Conservation (phyloP, 2,888 invertebrate genomes). For the Erebia palarica region DNA sequence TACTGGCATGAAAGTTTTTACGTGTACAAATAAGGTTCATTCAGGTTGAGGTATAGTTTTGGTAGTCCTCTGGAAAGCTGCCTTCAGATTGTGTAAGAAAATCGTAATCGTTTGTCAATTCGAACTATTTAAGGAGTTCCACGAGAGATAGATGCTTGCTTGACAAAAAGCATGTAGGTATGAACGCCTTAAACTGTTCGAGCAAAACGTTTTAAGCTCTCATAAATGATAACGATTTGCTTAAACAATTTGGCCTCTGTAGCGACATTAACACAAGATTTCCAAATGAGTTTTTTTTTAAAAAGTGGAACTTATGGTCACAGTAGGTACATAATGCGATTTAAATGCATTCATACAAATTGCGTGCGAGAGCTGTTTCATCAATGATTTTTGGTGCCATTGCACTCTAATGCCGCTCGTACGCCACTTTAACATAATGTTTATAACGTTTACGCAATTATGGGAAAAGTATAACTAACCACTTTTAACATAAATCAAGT, state of each 20-base stretch:
- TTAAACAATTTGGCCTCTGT: too few relatives aligned
- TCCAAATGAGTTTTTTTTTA: not conserved
- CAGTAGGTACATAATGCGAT: constrained; percentile 16
- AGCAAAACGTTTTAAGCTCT: too few relatives aligned
- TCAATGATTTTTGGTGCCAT: constrained; percentile 38
- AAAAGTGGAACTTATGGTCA: not conserved
- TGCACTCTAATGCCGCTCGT: constrained; percentile 36
- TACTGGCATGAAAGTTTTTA: too few relatives aligned
- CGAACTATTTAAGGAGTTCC: too few relatives aligned
- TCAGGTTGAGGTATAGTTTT: not conserved
- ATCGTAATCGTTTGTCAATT: too few relatives aligned
- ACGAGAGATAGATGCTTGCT: too few relatives aligned
- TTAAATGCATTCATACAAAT: constrained; percentile 37
- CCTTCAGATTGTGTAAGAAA: too few relatives aligned
- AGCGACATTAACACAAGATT: not conserved
- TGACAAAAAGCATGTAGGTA: too few relatives aligned
- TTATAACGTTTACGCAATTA: constrained; percentile 31
- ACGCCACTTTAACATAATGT: constrained; percentile 21
- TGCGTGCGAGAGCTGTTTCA: constrained; percentile 40
- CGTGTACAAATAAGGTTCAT: too few relatives aligned
- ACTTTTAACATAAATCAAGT: constrained; percentile 2
- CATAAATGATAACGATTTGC: too few relatives aligned
- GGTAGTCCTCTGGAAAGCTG: too few relatives aligned
- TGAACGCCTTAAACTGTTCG: too few relatives aligned
- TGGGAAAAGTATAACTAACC: constrained; percentile 16